Evolutionary conservation across 1,140 invertebrate genomes (phyloP), one percentile per base, ranked within the genome.

Genomic region (Vanessa atalanta): DNA sequence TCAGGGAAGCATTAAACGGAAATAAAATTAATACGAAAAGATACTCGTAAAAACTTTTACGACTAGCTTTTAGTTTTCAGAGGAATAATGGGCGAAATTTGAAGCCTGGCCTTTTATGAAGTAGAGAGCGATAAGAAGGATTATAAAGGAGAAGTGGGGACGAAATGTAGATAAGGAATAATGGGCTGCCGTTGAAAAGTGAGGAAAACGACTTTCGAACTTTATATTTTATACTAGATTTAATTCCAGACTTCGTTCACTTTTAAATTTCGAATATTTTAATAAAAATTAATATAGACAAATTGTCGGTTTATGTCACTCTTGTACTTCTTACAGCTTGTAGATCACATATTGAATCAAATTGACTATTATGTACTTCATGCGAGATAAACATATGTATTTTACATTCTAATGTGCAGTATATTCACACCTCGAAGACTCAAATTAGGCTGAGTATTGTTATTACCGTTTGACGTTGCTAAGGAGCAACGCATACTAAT

Each of bases 111-210:
- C 83, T 88, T 88, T 91, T 89, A 88, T 88, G 83, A 85, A 89
- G 82, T 81, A 86, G 81, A 86, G 79, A 80, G 77, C 81, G 90
- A 92, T 92, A 92, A 92, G 88, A 81, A 79, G 87, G 85, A 89
- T 92, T 90, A 90, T 86, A 87, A 91, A 88, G 37, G 83, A 81
- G 78, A 87, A 83, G 79, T 82, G 82, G 81, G 82, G 85, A 81
- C 79, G 82, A 88, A 89, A 81, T 79, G 76, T 73, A 83, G 88
- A 90, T 92, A 92, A 90, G 85, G 84, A 87, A 88, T 89, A 90
- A 92, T 88, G 84, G 84, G 75, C 60, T 77, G 76, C 70, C 79
- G 81, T 84, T 85, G 83, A 86, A 86, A 87, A 86, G 79, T 80
- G 80, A 83, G 79, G 74, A 80, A 80, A 82, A 82, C 76, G 78